Evolutionary conservation across 2,113 vertebrate genomes (phyloP), one percentile per base, ranked within the genome.

Genomic region (Aviceda subcristata): DNA sequence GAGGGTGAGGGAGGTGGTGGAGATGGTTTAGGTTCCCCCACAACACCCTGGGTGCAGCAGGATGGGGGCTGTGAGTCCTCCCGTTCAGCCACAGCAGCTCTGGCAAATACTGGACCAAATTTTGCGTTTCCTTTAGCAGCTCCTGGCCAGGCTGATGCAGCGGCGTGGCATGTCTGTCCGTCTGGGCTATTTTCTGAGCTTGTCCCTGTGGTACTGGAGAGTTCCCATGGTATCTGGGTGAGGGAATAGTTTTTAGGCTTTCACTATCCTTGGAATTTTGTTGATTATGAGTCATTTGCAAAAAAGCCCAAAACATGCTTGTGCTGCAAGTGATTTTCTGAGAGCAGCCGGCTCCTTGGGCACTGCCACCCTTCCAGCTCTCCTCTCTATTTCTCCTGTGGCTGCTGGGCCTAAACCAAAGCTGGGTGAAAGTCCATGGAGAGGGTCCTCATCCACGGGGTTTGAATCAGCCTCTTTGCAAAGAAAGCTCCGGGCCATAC

Each of bases 151-250:
- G 24, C 45, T 60, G 55, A 7, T 50, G 19, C 46, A 12, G 2
- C 0, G 2, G 9, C 3, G 10, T 56, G 90, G 11, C 19, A 3
- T 3, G 5, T 50, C 41, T 8, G 6, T 41, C 41, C 4, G 1
- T 26, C 36, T 64, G 36, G 72, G 32, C 38, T 57, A 1, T 23
- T 21, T 62, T 27, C 91, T 71, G 60, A 84, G 50, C 73, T 81
- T 24, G 14, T 17, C 50, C 17, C 73, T 24, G 4, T 12, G 60
- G 17, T 69, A 26, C 53, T 46, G 12, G 22, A 62, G 38, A 46
- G 56, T 12, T 63, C 69, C 56, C 38, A 4, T 34, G 38, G 62
- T 45, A 10, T 57, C 62, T 22, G 60, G 38, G 45, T 0, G 0
- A 62, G 63, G 50, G 26, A 63, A 67, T 62, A 68, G 66, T 43